These are phyloP conservation scores for Lagopus leucura DNA, from an alignment of 2,113 vertebrate species.

Conservation along the genomic window DNA sequence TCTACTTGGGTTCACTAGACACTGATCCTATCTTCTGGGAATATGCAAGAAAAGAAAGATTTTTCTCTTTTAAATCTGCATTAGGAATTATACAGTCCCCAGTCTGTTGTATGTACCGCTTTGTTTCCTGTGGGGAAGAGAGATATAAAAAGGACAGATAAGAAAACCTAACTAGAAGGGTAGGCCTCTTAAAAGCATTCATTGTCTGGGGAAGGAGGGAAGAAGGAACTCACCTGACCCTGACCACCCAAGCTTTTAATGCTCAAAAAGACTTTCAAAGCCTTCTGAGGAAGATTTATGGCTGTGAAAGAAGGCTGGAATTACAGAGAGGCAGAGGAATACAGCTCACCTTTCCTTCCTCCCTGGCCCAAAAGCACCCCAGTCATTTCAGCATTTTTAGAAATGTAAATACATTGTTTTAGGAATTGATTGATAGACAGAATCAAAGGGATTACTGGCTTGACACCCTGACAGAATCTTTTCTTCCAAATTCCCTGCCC, in stretches of 20 bases:
- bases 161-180: conserved; percentile 62
- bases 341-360: not conserved
- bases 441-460: conserved; percentile 29
- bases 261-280: conserved; percentile 60
- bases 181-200: conserved; percentile 63
- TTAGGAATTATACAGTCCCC: conserved; percentile 21
- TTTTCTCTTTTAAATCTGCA: conserved; percentile 6
- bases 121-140: conserved; percentile 51
- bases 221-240: conserved; percentile 68
- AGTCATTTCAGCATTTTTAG: not conserved
- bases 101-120: not conserved
- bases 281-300: conserved; percentile 51
- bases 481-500: not conserved
- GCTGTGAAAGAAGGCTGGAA: conserved; percentile 43
- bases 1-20: not conserved
- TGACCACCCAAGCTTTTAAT: conserved; percentile 68
- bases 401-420: not conserved
- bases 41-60: not conserved
- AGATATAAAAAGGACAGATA: conserved; percentile 58
- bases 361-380: not conserved
- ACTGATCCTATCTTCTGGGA: conserved; percentile 3
- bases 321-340: not conserved
- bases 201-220: conserved; percentile 62
- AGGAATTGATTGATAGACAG: not conserved
- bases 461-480: not conserved